These are phyloP conservation scores for Phalacrocorax aristotelis DNA, from an alignment of 2,113 vertebrate genomes.

Conservation along the genomic window DNA sequence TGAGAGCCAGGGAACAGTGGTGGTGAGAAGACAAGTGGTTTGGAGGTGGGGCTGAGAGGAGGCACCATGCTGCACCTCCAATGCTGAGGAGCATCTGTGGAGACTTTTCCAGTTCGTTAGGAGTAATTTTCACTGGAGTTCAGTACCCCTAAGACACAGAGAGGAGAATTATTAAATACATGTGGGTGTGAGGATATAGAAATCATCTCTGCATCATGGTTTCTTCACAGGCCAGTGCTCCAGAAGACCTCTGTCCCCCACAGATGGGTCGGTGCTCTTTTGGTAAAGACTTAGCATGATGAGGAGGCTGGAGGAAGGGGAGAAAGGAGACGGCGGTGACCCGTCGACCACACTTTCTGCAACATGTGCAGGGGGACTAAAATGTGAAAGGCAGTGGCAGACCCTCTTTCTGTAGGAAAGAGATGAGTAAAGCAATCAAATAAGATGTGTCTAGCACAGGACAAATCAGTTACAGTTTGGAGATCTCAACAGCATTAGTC, in stretches of 20 bases:
- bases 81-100: background rate
- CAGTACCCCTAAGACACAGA: background rate
- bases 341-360: background rate
- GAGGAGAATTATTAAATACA: background rate
- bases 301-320: background rate
- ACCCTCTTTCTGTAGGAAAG: background rate
- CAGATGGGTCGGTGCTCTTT: background rate
- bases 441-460: background rate
- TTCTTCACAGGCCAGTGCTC: background rate
- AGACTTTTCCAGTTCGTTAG: background rate
- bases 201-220: background rate
- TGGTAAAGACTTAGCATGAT: background rate
- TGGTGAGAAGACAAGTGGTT: background rate
- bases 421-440: background rate
- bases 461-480: background rate
- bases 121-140: constrained; percentile 25
- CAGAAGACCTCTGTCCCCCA: background rate
- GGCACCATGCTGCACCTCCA: background rate
- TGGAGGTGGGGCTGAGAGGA: background rate
- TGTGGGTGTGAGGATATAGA: background rate
- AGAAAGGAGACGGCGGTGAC: background rate
- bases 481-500: background rate
- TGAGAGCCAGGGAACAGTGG: background rate
- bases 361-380: background rate
- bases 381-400: background rate